These are phyloP conservation scores for Crotalus helleri DNA, from an alignment of 2,113 vertebrate genomes.

Conservation along the genomic window DNA sequence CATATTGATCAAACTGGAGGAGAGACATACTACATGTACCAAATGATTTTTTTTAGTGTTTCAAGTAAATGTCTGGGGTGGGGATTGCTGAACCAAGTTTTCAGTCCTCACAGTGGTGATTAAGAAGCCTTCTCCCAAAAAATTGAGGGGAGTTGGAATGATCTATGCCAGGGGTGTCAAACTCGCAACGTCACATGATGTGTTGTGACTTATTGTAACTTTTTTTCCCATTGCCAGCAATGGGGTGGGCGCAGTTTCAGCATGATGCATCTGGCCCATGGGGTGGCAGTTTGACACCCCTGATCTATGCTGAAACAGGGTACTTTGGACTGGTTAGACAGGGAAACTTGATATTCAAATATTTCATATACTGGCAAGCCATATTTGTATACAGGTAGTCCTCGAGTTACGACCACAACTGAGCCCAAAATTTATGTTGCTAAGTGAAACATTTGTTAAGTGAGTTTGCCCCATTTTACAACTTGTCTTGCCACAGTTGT, in stretches of 20 bases:
- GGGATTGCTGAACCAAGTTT: not conserved
- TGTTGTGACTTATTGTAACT: no score
- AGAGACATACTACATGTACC: not conserved
- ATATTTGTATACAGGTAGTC: not conserved
- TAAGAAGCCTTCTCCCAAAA: not conserved
- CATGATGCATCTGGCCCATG: no score
- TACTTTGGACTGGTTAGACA: not conserved
- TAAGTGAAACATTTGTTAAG: no score
- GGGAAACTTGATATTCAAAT: not conserved
- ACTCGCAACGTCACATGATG: no score
- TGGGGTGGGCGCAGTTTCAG: no score
- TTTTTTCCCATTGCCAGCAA: no score
- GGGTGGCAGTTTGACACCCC: no score
- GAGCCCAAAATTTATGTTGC: no score
- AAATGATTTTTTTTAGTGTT: not conserved
- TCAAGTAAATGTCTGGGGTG: not conserved
- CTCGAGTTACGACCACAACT: not conserved
- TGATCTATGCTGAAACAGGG: not conserved
- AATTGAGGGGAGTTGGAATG: not conserved
- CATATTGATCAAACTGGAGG: conserved; percentile 68
- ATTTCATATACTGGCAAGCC: not conserved
- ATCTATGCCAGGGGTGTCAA: not conserved
- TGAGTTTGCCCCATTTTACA: no score
- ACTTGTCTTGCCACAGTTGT: no score
- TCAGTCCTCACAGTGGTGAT: not conserved